A percentile compares a stretch with the other conserved stretches of the same genome.
Evolutionary conservation across 2,888 invertebrate species (phyloP).

Genomic region (Lasioglossum zephyrum): DNA sequence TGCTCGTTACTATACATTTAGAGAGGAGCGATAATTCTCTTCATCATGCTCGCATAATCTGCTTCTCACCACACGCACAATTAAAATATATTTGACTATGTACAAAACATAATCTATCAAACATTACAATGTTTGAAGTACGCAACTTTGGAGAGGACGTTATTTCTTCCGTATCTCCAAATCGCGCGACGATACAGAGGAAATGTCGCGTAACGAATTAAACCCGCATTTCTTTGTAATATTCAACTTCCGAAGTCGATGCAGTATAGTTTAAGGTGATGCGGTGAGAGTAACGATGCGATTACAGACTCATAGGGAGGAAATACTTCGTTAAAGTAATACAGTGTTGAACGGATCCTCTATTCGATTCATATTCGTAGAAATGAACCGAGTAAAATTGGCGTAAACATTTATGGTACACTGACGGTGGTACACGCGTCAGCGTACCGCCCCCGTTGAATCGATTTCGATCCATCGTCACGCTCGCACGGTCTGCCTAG

Average conservation of each 20-base stretch:
- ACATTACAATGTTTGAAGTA: not conserved
- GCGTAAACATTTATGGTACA: conserved; percentile 21
- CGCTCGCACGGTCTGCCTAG: conserved; percentile 10
- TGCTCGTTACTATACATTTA: not conserved
- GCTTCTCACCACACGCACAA: not conserved
- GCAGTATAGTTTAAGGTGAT: not conserved
- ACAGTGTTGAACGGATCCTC: not conserved
- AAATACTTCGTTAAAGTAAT: not conserved
- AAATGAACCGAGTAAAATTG: not conserved
- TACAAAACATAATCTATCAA: not conserved
- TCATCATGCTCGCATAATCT: not conserved
- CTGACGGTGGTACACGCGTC: not conserved
- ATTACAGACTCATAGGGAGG: not conserved
- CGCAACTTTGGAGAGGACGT: not conserved
- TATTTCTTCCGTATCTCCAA: not conserved
- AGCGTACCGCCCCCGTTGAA: not conserved
- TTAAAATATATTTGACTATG: not conserved
- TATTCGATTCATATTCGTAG: not conserved
- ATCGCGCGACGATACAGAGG: not conserved
- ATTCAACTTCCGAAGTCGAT: not conserved
- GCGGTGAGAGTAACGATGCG: not conserved
- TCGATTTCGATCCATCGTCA: conserved; percentile 1
- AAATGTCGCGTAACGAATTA: not conserved
- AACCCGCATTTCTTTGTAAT: not conserved
- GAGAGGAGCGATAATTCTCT: not conserved